Evolutionary conservation across 37 sponge, comb jelly and placozoan genomes (phyloP).

Genomic region (Lycopodina hypogea): DNA sequence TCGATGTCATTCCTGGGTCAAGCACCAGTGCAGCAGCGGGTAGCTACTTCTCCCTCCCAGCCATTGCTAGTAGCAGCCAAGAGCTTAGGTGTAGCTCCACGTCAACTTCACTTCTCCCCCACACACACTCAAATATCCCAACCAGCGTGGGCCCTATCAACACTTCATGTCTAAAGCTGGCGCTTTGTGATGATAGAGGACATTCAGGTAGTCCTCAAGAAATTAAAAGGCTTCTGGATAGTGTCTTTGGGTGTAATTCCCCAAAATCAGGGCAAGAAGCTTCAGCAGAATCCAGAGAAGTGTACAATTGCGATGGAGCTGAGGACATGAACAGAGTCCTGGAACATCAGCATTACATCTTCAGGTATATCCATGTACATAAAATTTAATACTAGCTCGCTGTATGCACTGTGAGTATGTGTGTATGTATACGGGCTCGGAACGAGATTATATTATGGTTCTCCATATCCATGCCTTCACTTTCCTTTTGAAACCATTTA

Average conservation of each 20-base stretch:
- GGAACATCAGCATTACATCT: background rate
- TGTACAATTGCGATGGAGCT: background rate
- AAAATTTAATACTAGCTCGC: no score
- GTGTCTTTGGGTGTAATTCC: background rate
- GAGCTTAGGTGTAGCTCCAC: background rate
- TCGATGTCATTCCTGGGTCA: no score
- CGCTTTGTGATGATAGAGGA: background rate
- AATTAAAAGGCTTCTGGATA: background rate
- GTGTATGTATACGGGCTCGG: no score
- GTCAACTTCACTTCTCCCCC: background rate
- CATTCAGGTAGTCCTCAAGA: constrained; percentile 1
- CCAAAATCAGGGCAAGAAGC: background rate
- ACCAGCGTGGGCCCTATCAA: background rate
- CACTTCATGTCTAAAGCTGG: background rate
- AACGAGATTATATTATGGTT: no score
- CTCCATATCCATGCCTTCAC: no score
- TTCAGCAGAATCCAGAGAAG: background rate
- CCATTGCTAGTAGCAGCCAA: background rate
- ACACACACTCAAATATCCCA: background rate
- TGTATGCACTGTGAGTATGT: no score
- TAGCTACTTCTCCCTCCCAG: background rate
- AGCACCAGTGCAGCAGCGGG: no score
- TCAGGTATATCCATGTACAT: no score
- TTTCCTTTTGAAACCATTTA: no score
- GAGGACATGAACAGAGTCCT: background rate